phyloP scores from a whole-genome alignment of 2,888 invertebrate species.

The Sinotaia quadrata region DNA sequence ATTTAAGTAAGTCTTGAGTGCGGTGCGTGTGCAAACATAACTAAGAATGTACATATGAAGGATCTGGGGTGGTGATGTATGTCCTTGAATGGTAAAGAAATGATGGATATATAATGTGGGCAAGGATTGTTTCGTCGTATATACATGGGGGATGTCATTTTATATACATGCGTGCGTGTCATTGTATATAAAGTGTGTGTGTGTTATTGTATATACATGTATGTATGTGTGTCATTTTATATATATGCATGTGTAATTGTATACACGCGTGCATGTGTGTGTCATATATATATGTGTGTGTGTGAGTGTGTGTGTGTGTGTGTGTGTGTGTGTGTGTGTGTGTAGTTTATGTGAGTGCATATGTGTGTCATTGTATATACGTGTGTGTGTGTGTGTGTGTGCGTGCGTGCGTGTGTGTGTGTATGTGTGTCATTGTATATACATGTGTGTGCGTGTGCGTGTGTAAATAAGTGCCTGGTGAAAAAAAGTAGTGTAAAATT shows the following conservation, averaged over 20 bases:
- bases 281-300: conserved; percentile 3
- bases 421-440: neutral
- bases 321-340: no score
- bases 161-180: neutral
- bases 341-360: neutral
- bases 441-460: neutral
- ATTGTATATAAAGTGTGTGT: neutral
- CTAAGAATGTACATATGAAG: no score
- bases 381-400: neutral
- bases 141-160: neutral
- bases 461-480: neutral
- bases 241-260: neutral
- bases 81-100: no score
- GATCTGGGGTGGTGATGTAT: no score
- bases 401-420: conserved; percentile 1
- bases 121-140: neutral
- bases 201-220: neutral
- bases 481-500: no score
- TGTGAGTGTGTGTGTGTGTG: no score
- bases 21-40: no score
- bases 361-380: neutral
- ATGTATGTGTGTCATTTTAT: neutral
- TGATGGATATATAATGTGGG: no score
- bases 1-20: no score
- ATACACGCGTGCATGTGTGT: conserved; percentile 8